Conservation (phyloP, 2,888 invertebrate genomes). For the Drosophila rellima region DNA sequence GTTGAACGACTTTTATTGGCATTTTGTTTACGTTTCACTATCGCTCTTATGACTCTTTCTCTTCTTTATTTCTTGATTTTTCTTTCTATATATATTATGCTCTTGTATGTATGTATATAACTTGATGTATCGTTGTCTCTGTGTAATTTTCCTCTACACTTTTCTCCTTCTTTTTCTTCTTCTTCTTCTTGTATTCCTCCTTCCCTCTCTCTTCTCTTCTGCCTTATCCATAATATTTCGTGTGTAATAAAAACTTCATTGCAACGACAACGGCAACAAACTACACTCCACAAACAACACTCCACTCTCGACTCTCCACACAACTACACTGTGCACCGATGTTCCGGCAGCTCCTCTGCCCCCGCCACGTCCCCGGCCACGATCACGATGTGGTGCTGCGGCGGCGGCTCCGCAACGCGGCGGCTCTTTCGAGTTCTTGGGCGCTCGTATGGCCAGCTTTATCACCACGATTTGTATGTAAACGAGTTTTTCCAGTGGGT, state of each 20-base stretch:
- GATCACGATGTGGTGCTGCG: constrained; percentile 41
- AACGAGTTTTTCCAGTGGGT: constrained; percentile 83
- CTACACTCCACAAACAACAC: constrained; percentile 20
- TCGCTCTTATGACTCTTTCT: constrained; percentile 47
- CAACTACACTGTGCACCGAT: constrained; percentile 30
- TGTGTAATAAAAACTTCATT: constrained; percentile 60
- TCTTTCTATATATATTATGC: constrained; percentile 19
- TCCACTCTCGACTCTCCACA: constrained; percentile 22
- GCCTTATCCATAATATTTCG: constrained; percentile 44
- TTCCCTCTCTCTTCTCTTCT: constrained; percentile 5
- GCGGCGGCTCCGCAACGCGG: constrained; percentile 68
- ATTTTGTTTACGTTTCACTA: constrained; percentile 68
- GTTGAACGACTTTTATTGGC: constrained; percentile 61
- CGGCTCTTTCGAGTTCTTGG: constrained; percentile 84
- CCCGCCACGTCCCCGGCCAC: constrained; percentile 64
- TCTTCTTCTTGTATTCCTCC: constrained; percentile 42
- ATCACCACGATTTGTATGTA: constrained; percentile 85
- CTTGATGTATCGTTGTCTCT: constrained; percentile 60
- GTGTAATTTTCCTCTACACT: constrained; percentile 76
- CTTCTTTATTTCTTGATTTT: constrained; percentile 33
- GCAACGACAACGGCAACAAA: constrained; percentile 53
- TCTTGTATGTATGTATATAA: constrained; percentile 36
- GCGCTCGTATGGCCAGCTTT: constrained; percentile 85
- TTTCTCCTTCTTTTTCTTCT: constrained; percentile 65
- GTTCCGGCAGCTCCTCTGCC: constrained; percentile 51